Conservation (phyloP, 2,888 invertebrate genomes). For the Leptinotarsa juncta region DNA sequence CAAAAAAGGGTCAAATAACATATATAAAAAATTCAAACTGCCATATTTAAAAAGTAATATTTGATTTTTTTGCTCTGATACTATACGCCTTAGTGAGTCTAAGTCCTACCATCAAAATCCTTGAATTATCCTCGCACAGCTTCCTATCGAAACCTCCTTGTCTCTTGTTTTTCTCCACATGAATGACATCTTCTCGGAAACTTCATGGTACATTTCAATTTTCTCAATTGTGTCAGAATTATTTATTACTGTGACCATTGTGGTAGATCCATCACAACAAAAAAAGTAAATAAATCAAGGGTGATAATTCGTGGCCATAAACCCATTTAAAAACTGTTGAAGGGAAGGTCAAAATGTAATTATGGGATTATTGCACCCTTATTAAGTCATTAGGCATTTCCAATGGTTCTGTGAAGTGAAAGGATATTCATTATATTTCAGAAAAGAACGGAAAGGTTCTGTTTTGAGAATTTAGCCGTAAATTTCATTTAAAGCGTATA, state of each 20-base stretch:
- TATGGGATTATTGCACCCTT: conserved; percentile 47
- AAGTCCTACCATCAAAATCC: background rate
- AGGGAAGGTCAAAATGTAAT: conserved; percentile 43
- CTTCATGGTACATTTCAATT: conserved; percentile 25
- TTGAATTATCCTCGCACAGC: conserved; percentile 18
- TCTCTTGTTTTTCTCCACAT: background rate
- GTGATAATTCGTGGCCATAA: conserved; percentile 40
- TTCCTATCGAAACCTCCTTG: conserved; percentile 8
- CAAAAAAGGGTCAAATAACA: too few species aligned
- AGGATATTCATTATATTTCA: conserved; percentile 1
- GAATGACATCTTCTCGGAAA: conserved; percentile 25
- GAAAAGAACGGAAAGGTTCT: conserved; percentile 15
- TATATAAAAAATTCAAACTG: too few species aligned
- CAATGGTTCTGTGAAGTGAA: conserved; percentile 14
- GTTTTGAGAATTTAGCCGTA: background rate
- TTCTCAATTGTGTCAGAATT: conserved; percentile 8
- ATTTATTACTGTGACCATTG: conserved; percentile 31
- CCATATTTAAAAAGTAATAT: too few species aligned
- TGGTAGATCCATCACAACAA: conserved; percentile 35
- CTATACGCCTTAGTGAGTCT: background rate
- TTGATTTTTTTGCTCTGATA: too few species aligned
- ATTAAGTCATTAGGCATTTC: conserved; percentile 39
- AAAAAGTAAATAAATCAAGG: conserved; percentile 30
- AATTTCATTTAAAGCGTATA: conserved; percentile 19
- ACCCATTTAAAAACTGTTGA: conserved; percentile 39